These are phyloP conservation scores for Ciconia boyciana DNA, from an alignment of 2,113 vertebrate species.

Conservation along the genomic window DNA sequence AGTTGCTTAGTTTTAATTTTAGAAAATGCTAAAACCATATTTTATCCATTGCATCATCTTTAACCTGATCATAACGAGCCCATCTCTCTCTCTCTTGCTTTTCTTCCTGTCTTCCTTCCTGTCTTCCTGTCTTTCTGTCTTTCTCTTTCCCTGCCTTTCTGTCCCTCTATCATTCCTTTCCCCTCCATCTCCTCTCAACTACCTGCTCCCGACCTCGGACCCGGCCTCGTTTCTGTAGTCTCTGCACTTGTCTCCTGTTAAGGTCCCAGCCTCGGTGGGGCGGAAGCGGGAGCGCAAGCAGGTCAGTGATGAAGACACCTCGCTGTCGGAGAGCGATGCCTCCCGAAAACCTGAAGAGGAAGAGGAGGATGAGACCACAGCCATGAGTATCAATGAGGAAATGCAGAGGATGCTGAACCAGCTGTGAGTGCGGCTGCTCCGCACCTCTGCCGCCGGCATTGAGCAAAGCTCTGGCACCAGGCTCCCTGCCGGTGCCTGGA, in stretches of 20 bases:
- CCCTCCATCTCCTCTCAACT: conserved; percentile 44
- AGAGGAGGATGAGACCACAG: conserved; percentile 77
- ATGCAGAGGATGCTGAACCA: conserved; percentile 98
- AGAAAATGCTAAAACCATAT: conserved; percentile 36
- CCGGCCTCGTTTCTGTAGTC: conserved; percentile 80
- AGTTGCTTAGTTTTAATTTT: conserved; percentile 64
- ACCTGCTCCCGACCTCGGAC: conserved; percentile 58
- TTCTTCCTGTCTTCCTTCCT: neutral
- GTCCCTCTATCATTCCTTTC: neutral
- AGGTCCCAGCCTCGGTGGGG: conserved; percentile 80
- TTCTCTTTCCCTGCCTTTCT: neutral
- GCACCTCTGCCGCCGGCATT: accelerated
- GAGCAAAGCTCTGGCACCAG: neutral
- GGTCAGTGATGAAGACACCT: conserved; percentile 80
- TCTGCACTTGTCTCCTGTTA: conserved; percentile 83
- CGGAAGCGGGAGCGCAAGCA: conserved; percentile 82
- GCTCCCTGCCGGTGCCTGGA: neutral
- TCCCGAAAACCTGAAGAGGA: conserved; percentile 72
- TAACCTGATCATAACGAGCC: conserved; percentile 45
- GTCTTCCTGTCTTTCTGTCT: neutral
- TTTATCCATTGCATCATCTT: conserved; percentile 53
- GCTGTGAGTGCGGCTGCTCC: conserved; percentile 80
- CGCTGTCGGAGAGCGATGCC: conserved; percentile 73
- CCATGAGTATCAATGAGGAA: conserved; percentile 93
- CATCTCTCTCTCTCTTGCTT: conserved; percentile 8